These are phyloP conservation scores for Nannospalax galili DNA, from an alignment of 2,113 vertebrate genomes.

Conservation along the genomic window DNA sequence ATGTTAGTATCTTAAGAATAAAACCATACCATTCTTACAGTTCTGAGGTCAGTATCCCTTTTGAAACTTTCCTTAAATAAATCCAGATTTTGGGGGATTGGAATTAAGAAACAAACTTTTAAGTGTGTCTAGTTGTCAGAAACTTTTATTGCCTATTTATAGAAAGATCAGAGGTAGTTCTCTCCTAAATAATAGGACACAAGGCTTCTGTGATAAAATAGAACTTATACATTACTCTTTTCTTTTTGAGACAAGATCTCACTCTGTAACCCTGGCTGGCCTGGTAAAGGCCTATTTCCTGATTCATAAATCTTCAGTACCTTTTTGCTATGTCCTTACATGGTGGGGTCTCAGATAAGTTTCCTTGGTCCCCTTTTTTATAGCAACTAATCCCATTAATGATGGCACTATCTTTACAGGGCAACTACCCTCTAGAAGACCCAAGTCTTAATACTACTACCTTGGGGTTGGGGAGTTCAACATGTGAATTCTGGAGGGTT, in stretches of 20 bases:
- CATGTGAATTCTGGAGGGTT: background rate
- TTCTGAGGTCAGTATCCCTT: background rate
- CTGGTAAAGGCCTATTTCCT: background rate
- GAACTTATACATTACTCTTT: too few species aligned
- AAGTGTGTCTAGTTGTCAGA: background rate
- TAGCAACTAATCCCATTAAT: background rate
- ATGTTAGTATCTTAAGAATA: conserved; percentile 33
- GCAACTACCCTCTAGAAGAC: background rate
- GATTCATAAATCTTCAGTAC: background rate
- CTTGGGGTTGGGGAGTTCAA: background rate
- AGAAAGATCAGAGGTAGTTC: background rate
- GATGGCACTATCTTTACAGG: background rate
- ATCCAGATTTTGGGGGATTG: background rate
- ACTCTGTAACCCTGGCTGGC: too few species aligned
- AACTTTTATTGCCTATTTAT: background rate
- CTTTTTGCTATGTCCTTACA: background rate
- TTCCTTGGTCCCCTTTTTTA: background rate
- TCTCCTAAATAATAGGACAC: background rate
- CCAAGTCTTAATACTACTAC: background rate
- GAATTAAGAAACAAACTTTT: background rate
- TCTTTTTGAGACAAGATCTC: too few species aligned
- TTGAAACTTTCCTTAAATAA: conserved; percentile 10
- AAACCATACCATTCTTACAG: background rate
- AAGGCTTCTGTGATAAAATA: background rate
- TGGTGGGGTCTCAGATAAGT: too few species aligned